Evolutionary conservation across 2,888 invertebrate genomes (phyloP).

Genomic region (Xestia xanthographa): DNA sequence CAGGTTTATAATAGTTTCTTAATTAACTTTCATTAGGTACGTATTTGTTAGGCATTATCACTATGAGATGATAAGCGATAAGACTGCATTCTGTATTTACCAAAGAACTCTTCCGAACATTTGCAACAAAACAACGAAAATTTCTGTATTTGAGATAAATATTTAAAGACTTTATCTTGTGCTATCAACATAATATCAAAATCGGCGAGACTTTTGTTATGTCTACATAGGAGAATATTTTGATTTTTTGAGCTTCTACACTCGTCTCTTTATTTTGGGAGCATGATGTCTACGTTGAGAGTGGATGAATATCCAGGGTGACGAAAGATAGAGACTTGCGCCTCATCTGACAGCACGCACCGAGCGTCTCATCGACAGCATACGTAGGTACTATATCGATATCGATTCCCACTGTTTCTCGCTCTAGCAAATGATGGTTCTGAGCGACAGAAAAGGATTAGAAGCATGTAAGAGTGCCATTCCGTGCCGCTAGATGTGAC

Average conservation of each 20-base stretch:
- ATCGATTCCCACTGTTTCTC: no score
- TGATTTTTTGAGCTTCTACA: neutral
- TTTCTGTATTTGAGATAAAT: conserved; percentile 5
- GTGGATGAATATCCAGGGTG: neutral
- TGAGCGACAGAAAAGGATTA: no score
- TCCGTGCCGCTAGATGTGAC: no score
- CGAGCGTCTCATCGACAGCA: no score
- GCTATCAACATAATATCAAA: conserved; percentile 2
- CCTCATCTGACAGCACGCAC: neutral
- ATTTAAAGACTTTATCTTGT: conserved; percentile 7
- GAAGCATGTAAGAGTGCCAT: no score
- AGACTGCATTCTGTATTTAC: conserved; percentile 3
- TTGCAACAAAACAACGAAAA: neutral
- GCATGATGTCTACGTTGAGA: neutral
- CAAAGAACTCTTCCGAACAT: conserved; percentile 25
- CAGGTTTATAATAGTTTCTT: conserved; percentile 20
- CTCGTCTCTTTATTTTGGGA: neutral
- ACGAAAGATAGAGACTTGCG: neutral
- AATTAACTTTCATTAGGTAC: conserved; percentile 20
- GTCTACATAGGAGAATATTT: conserved; percentile 11
- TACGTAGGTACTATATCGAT: no score
- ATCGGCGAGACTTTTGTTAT: neutral
- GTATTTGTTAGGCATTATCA: conserved; percentile 17
- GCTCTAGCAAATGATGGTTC: no score
- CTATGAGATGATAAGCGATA: conserved; percentile 13